These are phyloP conservation scores for Drosophila kikkawai DNA, from an alignment of 1,140 invertebrate genomes.

Conservation along the genomic window DNA sequence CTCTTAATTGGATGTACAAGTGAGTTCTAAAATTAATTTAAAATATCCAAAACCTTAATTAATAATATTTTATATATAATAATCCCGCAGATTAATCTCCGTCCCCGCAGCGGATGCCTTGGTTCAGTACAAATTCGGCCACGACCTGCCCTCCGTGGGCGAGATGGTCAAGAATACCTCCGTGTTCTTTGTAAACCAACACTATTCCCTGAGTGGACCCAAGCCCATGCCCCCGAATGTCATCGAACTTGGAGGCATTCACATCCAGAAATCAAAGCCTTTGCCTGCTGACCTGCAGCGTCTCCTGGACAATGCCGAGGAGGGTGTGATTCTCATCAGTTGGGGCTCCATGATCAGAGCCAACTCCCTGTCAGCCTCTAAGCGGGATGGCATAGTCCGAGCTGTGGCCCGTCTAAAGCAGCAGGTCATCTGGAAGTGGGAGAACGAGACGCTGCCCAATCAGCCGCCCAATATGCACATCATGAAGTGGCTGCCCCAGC, in stretches of 20 bases:
- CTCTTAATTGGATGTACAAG: slow-evolving; percentile 75
- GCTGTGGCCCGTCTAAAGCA: slow-evolving; percentile 88
- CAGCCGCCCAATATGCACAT: slow-evolving; percentile 88
- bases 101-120: slow-evolving; percentile 65
- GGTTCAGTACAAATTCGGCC: slow-evolving; percentile 84
- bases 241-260: slow-evolving; percentile 89
- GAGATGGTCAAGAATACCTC: slow-evolving; percentile 87
- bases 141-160: slow-evolving; percentile 87
- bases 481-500: slow-evolving; percentile 90
- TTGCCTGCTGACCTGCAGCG: slow-evolving; percentile 88
- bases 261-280: slow-evolving; percentile 86
- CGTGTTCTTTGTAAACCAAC: slow-evolving; percentile 88
- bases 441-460: slow-evolving; percentile 86
- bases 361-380: slow-evolving; percentile 87
- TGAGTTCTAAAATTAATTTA: slow-evolving; percentile 10
- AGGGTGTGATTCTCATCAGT: slow-evolving; percentile 90
- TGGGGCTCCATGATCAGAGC: slow-evolving; percentile 89
- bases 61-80: not conserved
- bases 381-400: slow-evolving; percentile 87
- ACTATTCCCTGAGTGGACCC: slow-evolving; percentile 87
- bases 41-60: no score
- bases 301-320: slow-evolving; percentile 88
- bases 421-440: slow-evolving; percentile 91
- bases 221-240: slow-evolving; percentile 87
- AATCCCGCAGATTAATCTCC: slow-evolving; percentile 40